These are phyloP conservation scores for Drosophila carrolli DNA, from an alignment of 1,140 invertebrate genomes.

Conservation along the genomic window DNA sequence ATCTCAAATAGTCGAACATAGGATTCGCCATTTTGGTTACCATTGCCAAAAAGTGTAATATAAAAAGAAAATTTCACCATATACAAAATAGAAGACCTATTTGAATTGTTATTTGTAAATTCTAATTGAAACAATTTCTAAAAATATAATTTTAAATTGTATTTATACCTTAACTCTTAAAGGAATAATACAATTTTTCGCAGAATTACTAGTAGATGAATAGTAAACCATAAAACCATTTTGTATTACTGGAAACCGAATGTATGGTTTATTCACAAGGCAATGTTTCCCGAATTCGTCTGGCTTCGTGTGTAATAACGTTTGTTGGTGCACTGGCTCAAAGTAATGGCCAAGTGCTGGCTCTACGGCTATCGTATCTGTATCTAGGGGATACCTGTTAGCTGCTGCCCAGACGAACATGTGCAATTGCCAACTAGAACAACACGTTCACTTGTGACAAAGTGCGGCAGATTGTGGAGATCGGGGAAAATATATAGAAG, in stretches of 20 bases:
- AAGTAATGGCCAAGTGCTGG: slow-evolving; percentile 17
- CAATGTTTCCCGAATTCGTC: slow-evolving; percentile 23
- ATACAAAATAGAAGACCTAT: too few species aligned
- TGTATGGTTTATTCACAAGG: neutral
- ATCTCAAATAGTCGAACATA: neutral
- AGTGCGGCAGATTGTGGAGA: slow-evolving; percentile 53
- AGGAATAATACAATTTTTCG: too few species aligned
- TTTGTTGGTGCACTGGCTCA: slow-evolving; percentile 10
- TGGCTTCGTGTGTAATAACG: slow-evolving; percentile 14
- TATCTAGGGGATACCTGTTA: slow-evolving; percentile 52
- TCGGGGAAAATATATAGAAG: slow-evolving; percentile 17
- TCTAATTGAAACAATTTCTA: too few species aligned
- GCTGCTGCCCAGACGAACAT: slow-evolving; percentile 54
- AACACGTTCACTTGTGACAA: slow-evolving; percentile 79
- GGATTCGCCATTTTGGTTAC: neutral
- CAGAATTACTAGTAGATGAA: too few species aligned
- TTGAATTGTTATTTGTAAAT: too few species aligned
- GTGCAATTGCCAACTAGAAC: slow-evolving; percentile 80
- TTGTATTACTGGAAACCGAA: neutral
- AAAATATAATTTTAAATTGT: too few species aligned
- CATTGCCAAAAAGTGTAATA: neutral
- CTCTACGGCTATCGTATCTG: slow-evolving; percentile 24
- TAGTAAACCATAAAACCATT: neutral
- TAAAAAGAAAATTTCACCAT: neutral
- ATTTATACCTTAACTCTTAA: too few species aligned